These are phyloP conservation scores for Ochotona princeps DNA, from an alignment of 2,113 vertebrate species.

Conservation along the genomic window DNA sequence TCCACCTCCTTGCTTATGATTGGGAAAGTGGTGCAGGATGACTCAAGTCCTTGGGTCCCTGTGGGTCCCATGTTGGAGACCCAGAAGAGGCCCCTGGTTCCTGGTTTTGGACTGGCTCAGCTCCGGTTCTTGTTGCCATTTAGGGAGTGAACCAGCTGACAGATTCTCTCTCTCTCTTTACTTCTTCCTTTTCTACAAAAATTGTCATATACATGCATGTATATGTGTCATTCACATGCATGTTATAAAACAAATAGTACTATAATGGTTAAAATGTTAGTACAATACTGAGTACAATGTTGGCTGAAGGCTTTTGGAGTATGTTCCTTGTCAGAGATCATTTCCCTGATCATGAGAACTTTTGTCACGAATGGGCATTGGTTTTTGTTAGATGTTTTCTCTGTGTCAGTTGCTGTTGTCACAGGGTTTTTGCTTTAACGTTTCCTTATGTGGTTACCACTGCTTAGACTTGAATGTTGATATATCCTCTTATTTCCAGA, in stretches of 20 bases:
- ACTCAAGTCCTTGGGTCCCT: too few species aligned
- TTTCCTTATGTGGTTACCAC: neutral
- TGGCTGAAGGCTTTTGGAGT: neutral
- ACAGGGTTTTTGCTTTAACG: neutral
- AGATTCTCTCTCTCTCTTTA: too few species aligned
- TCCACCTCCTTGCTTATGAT: too few species aligned
- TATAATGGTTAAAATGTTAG: neutral
- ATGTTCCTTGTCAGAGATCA: neutral
- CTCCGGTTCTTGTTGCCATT: too few species aligned
- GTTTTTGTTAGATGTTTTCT: conserved; percentile 36
- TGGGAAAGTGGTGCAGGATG: too few species aligned
- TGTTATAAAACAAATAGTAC: neutral
- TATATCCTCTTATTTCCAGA: neutral
- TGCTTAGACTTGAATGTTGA: neutral
- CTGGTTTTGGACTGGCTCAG: too few species aligned
- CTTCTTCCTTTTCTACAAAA: too few species aligned
- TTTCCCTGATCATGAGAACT: neutral
- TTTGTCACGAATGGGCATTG: neutral
- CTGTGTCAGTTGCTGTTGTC: neutral
- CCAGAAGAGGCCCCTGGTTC: too few species aligned
- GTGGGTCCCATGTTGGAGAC: too few species aligned
- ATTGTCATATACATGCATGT: too few species aligned
- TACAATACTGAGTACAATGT: neutral
- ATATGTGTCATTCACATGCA: too few species aligned
- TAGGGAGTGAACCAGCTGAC: too few species aligned